These are phyloP conservation scores for Strix aluco DNA, from an alignment of 2,113 vertebrate genomes.

Conservation along the genomic window DNA sequence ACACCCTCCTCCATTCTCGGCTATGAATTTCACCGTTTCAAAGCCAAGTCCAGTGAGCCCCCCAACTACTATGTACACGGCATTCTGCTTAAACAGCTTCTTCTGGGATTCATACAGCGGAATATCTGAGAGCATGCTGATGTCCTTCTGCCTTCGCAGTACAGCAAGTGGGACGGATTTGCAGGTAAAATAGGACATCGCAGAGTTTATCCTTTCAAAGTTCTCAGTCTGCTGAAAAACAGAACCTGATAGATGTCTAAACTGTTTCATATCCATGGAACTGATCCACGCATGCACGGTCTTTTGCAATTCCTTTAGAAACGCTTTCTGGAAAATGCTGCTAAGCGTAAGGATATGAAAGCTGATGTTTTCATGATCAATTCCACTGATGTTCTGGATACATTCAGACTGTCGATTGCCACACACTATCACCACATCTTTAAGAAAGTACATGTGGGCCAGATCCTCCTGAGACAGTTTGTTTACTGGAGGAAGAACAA, in stretches of 20 bases:
- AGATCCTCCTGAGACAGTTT: slow-evolving; percentile 26
- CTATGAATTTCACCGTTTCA: slow-evolving; percentile 86
- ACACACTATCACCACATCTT: slow-evolving; percentile 74
- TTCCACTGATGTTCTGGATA: slow-evolving; percentile 13
- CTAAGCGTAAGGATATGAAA: slow-evolving; percentile 71
- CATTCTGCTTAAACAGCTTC: slow-evolving; percentile 74
- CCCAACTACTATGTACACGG: slow-evolving; percentile 81
- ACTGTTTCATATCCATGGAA: slow-evolving; percentile 65
- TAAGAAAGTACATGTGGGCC: slow-evolving; percentile 31
- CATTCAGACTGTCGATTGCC: slow-evolving; percentile 50
- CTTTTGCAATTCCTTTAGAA: slow-evolving; percentile 67
- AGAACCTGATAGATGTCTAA: neutral
- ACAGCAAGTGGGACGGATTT: slow-evolving; percentile 56
- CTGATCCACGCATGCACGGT: slow-evolving; percentile 72
- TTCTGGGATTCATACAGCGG: slow-evolving; percentile 27
- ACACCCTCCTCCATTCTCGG: slow-evolving; percentile 74
- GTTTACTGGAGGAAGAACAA: slow-evolving; percentile 77
- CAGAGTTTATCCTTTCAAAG: neutral
- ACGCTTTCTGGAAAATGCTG: slow-evolving; percentile 76
- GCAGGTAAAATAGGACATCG: slow-evolving; percentile 77
- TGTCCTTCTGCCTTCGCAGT: slow-evolving; percentile 46
- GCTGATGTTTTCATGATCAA: slow-evolving; percentile 59
- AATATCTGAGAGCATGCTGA: slow-evolving; percentile 62
- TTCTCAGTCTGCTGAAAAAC: slow-evolving; percentile 31
- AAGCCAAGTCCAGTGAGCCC: slow-evolving; percentile 88